Evolutionary conservation across 2,113 vertebrate genomes (phyloP).

Genomic region (Hassar affinis): DNA sequence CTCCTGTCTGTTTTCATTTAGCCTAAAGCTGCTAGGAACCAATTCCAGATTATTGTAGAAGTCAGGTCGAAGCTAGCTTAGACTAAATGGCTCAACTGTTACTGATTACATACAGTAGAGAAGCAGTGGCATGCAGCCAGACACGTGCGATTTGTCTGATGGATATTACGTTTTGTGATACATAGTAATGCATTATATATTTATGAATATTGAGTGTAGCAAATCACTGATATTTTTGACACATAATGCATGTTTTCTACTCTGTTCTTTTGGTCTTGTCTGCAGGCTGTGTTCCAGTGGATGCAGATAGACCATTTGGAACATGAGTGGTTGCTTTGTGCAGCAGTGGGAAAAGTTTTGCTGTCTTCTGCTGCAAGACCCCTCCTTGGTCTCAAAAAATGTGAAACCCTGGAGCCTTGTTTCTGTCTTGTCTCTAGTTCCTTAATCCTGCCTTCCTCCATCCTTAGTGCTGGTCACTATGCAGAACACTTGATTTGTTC

Average conservation of each 20-base stretch:
- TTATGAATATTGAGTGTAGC: not conserved
- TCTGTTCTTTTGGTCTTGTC: not conserved
- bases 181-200: not conserved
- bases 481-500: not conserved
- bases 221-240: not conserved
- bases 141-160: not conserved
- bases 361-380: conserved; percentile 57
- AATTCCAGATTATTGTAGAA: conserved; percentile 44
- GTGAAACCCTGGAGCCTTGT: conserved; percentile 18
- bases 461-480: not conserved
- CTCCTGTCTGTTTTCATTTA: conserved; percentile 72
- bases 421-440: not conserved
- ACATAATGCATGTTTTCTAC: not conserved
- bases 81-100: conserved; percentile 41
- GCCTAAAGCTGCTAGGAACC: conserved; percentile 42
- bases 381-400: conserved; percentile 59
- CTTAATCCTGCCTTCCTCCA: not conserved
- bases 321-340: conserved; percentile 63
- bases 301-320: conserved; percentile 64
- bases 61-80: conserved; percentile 36
- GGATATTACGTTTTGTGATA: not conserved
- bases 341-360: conserved; percentile 55
- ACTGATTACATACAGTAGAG: conserved; percentile 32
- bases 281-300: conserved; percentile 64
- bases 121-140: conserved; percentile 15